These are phyloP conservation scores for Heloderma charlesbogerti DNA, from an alignment of 2,113 vertebrate species.

Conservation along the genomic window DNA sequence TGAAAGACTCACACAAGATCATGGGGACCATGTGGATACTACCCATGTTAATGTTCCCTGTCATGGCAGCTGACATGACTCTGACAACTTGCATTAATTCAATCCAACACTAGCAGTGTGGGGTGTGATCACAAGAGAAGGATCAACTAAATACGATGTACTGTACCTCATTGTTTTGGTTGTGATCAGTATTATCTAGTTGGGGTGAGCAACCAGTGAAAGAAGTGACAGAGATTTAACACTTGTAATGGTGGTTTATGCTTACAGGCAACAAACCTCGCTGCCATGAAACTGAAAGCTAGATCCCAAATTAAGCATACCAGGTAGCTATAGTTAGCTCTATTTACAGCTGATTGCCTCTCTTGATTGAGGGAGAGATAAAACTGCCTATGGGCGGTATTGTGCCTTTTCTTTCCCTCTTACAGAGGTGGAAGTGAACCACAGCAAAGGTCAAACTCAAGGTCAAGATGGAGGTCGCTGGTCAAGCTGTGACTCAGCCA, in stretches of 20 bases:
- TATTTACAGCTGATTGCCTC: slow-evolving; percentile 42
- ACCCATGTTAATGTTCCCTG: not conserved
- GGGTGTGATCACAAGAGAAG: not conserved
- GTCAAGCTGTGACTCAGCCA: slow-evolving; percentile 34
- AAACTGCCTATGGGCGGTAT: slow-evolving; percentile 27
- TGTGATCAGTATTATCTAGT: slow-evolving; percentile 48
- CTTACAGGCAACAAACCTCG: not conserved
- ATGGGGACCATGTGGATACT: not conserved
- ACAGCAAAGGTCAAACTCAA: slow-evolving; percentile 61
- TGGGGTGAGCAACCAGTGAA: slow-evolving; percentile 5
- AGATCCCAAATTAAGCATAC: slow-evolving; percentile 15
- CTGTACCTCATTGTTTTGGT: not conserved
- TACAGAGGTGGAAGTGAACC: slow-evolving; percentile 51
- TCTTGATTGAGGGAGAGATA: slow-evolving; percentile 35
- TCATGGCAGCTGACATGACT: not conserved
- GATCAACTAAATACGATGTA: not conserved
- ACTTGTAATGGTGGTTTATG: not conserved
- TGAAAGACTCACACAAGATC: not conserved
- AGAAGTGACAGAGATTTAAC: not conserved
- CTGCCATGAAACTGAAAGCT: not conserved
- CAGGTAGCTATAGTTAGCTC: not conserved
- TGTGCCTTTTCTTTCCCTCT: slow-evolving; percentile 49
- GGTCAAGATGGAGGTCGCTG: slow-evolving; percentile 57
- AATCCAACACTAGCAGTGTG: not conserved
- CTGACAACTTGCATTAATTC: not conserved